A percentile compares a stretch with the other conserved stretches of the same genome.
Evolutionary conservation across 2,113 vertebrate genomes (phyloP).

Genomic region (Pipra filicauda): DNA sequence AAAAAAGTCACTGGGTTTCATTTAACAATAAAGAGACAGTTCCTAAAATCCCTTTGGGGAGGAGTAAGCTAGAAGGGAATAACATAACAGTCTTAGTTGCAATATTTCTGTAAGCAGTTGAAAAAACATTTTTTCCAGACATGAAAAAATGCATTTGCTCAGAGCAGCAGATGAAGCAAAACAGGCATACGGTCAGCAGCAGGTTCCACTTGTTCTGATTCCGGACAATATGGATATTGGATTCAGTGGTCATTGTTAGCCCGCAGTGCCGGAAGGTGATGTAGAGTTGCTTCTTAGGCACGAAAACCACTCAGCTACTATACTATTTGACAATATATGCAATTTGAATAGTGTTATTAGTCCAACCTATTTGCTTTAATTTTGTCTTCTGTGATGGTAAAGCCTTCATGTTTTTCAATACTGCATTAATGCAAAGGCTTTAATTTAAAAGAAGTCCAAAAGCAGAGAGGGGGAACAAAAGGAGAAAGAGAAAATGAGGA

Average conservation of each 20-base stretch:
- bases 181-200: background rate
- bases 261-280: background rate
- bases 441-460: background rate
- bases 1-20: background rate
- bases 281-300: background rate
- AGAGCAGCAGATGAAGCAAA: background rate
- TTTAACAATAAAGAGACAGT: background rate
- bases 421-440: background rate
- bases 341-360: background rate
- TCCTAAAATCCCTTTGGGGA: background rate
- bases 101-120: background rate
- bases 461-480: fast-evolving
- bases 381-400: background rate
- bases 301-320: background rate
- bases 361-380: background rate
- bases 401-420: background rate
- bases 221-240: background rate
- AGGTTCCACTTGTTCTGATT: background rate
- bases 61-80: background rate
- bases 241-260: background rate
- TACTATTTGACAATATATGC: background rate
- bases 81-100: background rate
- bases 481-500: background rate
- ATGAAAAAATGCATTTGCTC: background rate
- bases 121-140: background rate